phyloP scores from a whole-genome alignment of 2,797 vertebrate species.

The Chrysocyon brachyurus region DNA sequence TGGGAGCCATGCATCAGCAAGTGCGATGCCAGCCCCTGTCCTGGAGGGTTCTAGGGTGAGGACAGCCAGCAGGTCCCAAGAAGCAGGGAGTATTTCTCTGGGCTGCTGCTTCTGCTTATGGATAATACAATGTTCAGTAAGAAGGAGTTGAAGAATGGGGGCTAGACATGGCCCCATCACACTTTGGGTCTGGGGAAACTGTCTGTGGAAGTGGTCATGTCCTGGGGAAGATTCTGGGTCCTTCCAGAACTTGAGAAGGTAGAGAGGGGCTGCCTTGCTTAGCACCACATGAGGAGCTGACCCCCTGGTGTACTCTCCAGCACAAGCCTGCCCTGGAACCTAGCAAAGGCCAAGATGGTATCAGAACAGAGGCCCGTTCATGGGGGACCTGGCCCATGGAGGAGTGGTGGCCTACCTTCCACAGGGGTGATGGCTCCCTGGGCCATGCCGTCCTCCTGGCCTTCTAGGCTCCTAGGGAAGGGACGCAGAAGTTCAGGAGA shows the following conservation, averaged over 20 bases:
- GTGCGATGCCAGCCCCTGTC: background rate
- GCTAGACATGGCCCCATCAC: accelerated
- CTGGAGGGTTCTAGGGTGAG: background rate
- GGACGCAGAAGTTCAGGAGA: background rate
- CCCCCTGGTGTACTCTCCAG: background rate
- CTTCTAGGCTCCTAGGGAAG: background rate
- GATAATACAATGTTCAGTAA: background rate
- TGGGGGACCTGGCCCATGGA: no score
- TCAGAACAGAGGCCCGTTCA: background rate
- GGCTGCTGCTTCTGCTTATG: background rate
- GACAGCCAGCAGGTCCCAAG: background rate
- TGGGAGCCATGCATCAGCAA: background rate
- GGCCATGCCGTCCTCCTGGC: background rate
- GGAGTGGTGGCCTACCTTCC: background rate
- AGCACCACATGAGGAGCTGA: background rate
- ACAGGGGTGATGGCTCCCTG: background rate
- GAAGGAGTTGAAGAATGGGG: background rate
- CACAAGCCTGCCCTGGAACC: accelerated
- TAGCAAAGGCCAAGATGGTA: background rate
- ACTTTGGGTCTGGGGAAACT: background rate
- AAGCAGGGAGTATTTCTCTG: background rate
- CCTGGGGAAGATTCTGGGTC: background rate
- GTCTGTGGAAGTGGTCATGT: background rate
- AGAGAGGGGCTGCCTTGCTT: background rate
- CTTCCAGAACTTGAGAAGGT: background rate